Evolutionary conservation across 2,113 vertebrate species (phyloP).

Genomic region (Chaetodon auriga): DNA sequence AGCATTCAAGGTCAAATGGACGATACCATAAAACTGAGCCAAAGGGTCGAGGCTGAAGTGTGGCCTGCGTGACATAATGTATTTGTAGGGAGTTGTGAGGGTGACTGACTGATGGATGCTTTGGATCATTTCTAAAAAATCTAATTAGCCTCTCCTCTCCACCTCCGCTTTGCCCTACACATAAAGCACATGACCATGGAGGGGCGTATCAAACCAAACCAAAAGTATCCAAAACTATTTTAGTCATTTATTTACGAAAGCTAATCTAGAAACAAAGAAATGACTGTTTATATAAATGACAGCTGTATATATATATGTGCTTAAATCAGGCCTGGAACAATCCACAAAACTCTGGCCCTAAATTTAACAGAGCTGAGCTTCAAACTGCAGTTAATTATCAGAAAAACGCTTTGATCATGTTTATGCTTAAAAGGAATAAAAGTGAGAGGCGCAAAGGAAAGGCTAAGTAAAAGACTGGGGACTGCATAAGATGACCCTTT

Average conservation of each 20-base stretch:
- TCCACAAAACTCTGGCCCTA: slow-evolving; percentile 44
- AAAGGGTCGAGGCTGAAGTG: slow-evolving; percentile 33
- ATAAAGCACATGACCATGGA: not conserved
- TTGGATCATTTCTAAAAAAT: slow-evolving; percentile 24
- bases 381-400: slow-evolving; percentile 63
- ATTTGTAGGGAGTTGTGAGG: not conserved
- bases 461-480: slow-evolving; percentile 49
- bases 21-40: slow-evolving; percentile 45
- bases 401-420: slow-evolving; percentile 71
- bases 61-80: slow-evolving; percentile 17
- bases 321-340: slow-evolving; percentile 23
- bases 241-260: not conserved
- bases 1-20: slow-evolving; percentile 56
- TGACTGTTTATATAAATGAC: not conserved
- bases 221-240: not conserved
- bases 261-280: not conserved
- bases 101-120: slow-evolving; percentile 24
- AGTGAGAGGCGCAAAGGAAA: slow-evolving; percentile 48
- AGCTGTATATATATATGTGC: not conserved
- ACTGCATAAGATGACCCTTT: slow-evolving; percentile 64
- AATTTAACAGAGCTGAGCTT: slow-evolving; percentile 58
- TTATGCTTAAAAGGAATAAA: slow-evolving; percentile 62
- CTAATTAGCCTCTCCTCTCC: slow-evolving; percentile 27
- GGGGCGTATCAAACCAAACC: not conserved
- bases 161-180: not conserved